Conservation (phyloP, 1,140 invertebrate genomes). For the Sycophila sp. region DNA sequence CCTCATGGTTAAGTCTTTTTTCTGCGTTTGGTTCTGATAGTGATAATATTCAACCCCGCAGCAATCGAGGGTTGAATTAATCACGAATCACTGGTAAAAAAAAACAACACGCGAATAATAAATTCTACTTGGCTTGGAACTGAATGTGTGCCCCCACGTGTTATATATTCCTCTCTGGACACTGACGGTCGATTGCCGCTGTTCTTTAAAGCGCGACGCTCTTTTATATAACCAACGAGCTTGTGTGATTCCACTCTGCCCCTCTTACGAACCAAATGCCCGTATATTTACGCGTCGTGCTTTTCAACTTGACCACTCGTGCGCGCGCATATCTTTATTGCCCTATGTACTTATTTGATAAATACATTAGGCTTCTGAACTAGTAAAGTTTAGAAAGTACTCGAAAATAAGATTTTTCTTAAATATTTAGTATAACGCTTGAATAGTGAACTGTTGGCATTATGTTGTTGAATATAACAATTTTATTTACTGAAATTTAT, state of each 20-base stretch:
- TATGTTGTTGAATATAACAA: too few relatives aligned
- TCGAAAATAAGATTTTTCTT: too few relatives aligned
- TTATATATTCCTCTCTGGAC: background rate
- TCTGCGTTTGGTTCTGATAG: too few relatives aligned
- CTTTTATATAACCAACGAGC: constrained; percentile 33
- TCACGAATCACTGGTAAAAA: background rate
- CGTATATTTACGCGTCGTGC: background rate
- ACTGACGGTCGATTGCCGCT: constrained; percentile 26
- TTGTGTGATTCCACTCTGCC: background rate
- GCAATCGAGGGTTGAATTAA: background rate
- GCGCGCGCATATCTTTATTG: constrained; percentile 13
- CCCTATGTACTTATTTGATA: background rate
- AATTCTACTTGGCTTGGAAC: background rate
- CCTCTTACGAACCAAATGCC: background rate
- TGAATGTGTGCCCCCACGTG: background rate
- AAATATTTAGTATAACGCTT: too few relatives aligned
- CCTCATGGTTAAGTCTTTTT: background rate
- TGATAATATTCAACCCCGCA: background rate
- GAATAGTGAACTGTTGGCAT: too few relatives aligned
- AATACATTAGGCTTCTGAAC: too few relatives aligned
- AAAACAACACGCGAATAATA: constrained; percentile 19
- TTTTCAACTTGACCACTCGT: background rate
- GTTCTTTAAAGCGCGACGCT: constrained; percentile 15
- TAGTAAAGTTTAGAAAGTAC: too few relatives aligned
- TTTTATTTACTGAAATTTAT: too few relatives aligned